Percentiles rank a stretch among this genome's conserved stretches.
phyloP scores from a whole-genome alignment of 2,113 vertebrate genomes.

The Alouatta palliata region DNA sequence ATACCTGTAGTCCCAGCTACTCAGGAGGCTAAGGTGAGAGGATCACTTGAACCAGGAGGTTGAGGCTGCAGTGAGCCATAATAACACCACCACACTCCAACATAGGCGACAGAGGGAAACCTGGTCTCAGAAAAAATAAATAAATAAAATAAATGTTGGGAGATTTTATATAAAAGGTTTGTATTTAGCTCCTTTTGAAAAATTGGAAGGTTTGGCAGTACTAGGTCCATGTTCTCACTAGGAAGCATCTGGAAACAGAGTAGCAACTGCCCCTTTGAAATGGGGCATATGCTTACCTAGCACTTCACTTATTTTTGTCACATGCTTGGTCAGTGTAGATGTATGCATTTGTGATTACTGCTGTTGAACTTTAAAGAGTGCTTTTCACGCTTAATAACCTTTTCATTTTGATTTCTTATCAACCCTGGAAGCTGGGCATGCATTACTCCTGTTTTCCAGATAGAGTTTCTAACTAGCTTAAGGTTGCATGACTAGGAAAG shows the following conservation, averaged over 20 bases:
- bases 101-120: too few species aligned
- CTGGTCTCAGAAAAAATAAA: background rate
- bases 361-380: background rate
- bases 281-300: background rate
- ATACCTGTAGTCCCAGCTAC: too few species aligned
- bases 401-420: background rate
- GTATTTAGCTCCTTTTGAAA: conserved; percentile 2
- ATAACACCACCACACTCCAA: too few species aligned
- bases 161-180: background rate
- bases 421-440: background rate
- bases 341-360: background rate
- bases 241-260: background rate
- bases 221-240: background rate
- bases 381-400: background rate
- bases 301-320: background rate
- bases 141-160: background rate
- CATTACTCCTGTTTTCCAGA: background rate
- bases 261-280: background rate
- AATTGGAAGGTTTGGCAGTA: background rate
- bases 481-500: background rate
- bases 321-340: background rate
- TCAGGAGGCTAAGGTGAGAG: too few species aligned
- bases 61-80: too few species aligned
- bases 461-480: background rate
- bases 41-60: too few species aligned